Conservation (phyloP, 1,140 invertebrate genomes). For the Bombus pascuorum region DNA sequence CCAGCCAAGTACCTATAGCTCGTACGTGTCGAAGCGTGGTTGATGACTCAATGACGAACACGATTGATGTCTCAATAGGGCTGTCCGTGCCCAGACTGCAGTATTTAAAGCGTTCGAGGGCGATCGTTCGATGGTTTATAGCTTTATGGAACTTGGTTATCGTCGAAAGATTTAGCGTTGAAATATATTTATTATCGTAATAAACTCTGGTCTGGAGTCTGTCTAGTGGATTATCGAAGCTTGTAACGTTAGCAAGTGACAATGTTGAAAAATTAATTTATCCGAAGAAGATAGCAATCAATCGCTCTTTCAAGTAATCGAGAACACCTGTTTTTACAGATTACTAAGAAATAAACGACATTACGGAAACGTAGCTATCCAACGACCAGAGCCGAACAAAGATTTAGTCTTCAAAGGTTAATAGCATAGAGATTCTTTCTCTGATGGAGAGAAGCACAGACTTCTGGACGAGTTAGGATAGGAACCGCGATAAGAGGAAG, state of each 20-base stretch:
- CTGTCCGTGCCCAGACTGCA: too few species aligned
- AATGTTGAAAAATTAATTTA: neutral
- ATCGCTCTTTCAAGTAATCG: neutral
- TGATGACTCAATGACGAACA: conserved; percentile 47
- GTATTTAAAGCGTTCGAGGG: neutral
- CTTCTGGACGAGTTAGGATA: neutral
- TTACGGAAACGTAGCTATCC: too few species aligned
- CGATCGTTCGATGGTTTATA: neutral
- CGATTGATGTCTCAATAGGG: conserved; percentile 43
- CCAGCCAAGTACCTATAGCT: conserved; percentile 7
- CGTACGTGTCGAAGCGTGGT: conserved; percentile 13
- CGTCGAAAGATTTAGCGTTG: neutral
- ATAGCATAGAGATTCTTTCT: neutral
- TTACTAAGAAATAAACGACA: neutral
- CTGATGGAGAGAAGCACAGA: neutral
- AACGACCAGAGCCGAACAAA: too few species aligned
- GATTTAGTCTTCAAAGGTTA: neutral
- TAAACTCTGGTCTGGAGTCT: neutral
- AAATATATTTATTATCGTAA: neutral
- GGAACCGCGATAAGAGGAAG: neutral
- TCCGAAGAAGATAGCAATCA: neutral
- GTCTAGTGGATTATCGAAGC: neutral
- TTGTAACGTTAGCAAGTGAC: too few species aligned
- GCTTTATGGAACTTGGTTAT: neutral
- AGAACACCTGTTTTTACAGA: too few species aligned